Percentiles rank a stretch among this genome's conserved stretches.
Conservation (phyloP, 1,140 invertebrate species). For the Scaptodrosophila lebanonensis region DNA sequence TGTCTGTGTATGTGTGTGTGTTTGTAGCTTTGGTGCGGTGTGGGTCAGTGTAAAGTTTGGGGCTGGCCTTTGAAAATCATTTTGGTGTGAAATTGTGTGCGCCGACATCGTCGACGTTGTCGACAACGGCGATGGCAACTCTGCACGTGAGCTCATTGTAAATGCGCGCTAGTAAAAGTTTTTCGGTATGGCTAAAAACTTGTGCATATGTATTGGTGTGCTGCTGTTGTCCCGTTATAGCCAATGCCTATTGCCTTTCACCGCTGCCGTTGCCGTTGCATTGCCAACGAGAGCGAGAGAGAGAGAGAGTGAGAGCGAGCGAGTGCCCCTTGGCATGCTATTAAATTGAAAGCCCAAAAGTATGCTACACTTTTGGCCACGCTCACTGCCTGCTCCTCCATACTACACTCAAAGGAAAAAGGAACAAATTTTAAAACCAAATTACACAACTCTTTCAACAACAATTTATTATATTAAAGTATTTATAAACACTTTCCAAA, state of each 20-base stretch:
- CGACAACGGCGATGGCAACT: slow-evolving; percentile 3
- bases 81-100: slow-evolving; percentile 70
- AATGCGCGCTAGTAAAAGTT: slow-evolving; percentile 61
- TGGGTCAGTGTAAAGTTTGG: slow-evolving; percentile 14
- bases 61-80: slow-evolving; percentile 56
- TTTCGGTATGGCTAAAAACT: slow-evolving; percentile 18
- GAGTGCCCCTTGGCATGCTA: neutral
- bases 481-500: too few relatives aligned
- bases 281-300: slow-evolving; percentile 15
- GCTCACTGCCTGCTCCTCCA: too few relatives aligned
- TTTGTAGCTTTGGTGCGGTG: slow-evolving; percentile 10
- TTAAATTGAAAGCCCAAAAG: slow-evolving; percentile 61
- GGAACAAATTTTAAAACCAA: too few relatives aligned
- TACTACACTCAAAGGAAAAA: too few relatives aligned
- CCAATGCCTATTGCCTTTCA: slow-evolving; percentile 26
- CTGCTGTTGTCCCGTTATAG: too few relatives aligned
- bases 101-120: slow-evolving; percentile 18
- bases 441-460: too few relatives aligned
- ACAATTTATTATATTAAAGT: too few relatives aligned
- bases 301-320: too few relatives aligned
- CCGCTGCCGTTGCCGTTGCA: slow-evolving; percentile 21
- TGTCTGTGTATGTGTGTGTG: too few relatives aligned
- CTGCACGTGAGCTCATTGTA: slow-evolving; percentile 61
- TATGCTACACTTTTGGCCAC: slow-evolving; percentile 39
- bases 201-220: too few relatives aligned